phyloP scores from a whole-genome alignment of 2,797 vertebrate species.

The Garrulus glandarius region DNA sequence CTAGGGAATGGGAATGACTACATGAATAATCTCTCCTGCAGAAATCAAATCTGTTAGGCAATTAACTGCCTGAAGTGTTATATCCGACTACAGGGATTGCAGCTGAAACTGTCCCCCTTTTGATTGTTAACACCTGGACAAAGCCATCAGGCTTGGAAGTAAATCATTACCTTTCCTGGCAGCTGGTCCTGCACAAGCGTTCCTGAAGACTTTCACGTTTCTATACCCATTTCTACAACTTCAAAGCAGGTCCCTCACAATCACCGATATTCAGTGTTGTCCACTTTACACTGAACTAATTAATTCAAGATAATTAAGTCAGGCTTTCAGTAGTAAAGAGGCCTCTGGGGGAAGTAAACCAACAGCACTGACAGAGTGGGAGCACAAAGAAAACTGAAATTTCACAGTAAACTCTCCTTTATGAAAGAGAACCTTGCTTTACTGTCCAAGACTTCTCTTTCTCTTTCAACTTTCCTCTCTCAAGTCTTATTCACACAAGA shows the following conservation, averaged over 20 bases:
- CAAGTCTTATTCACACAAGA: background rate
- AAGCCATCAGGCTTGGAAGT: background rate
- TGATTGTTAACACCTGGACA: slow-evolving; percentile 1
- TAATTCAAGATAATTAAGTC: slow-evolving; percentile 24
- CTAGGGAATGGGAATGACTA: background rate
- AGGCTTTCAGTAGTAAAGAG: slow-evolving; percentile 1
- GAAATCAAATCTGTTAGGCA: slow-evolving; percentile 1
- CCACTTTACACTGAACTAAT: slow-evolving; percentile 10
- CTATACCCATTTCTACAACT: background rate
- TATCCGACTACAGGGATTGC: background rate
- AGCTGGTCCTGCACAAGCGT: background rate
- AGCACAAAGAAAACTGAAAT: background rate
- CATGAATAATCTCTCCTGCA: background rate
- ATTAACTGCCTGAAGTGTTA: background rate
- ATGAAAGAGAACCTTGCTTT: background rate
- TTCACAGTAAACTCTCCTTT: background rate
- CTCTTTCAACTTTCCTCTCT: background rate
- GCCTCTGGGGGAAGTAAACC: background rate
- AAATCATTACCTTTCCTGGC: background rate
- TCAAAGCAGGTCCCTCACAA: background rate
- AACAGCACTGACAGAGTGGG: background rate
- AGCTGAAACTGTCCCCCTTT: background rate
- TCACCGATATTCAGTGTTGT: background rate
- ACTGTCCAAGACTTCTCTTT: background rate
- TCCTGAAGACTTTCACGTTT: background rate